A percentile compares a stretch with the other conserved stretches of the same genome.
Conservation (phyloP, 1,140 invertebrate species). For the Drosophila ogumai region DNA sequence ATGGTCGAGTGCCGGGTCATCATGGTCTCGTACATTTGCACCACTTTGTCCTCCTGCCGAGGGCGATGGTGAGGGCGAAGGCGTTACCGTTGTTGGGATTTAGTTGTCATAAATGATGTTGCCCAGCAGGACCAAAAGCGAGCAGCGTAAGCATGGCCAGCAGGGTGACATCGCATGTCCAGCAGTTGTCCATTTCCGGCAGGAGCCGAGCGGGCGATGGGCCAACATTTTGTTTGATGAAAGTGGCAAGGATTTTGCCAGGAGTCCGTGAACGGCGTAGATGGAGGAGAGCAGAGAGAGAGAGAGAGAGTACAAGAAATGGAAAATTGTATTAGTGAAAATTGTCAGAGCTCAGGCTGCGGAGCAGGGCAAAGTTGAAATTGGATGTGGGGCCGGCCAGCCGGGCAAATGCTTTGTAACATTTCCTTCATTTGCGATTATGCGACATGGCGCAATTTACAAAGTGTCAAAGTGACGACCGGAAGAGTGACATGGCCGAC, state of each 20-base stretch:
- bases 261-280: conserved; percentile 23
- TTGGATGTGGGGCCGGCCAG: conserved; percentile 52
- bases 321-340: conserved; percentile 78
- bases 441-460: conserved; percentile 78
- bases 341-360: conserved; percentile 45
- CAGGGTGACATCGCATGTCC: conserved; percentile 68
- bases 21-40: conserved; percentile 97
- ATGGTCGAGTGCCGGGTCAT: conserved; percentile 96
- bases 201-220: conserved; percentile 57
- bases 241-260: conserved; percentile 61
- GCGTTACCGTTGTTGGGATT: conserved; percentile 70
- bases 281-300: conserved; percentile 15
- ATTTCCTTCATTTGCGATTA: conserved; percentile 81
- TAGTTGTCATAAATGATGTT: conserved; percentile 80
- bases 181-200: conserved; percentile 71
- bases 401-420: conserved; percentile 75
- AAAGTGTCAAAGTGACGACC: conserved; percentile 79
- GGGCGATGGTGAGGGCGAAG: conserved; percentile 36
- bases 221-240: conserved; percentile 80
- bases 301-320: conserved; percentile 18
- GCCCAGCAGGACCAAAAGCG: conserved; percentile 11
- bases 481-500: conserved; percentile 57
- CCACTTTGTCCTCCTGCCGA: conserved; percentile 92
- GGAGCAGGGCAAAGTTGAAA: conserved; percentile 68
- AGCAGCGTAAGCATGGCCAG: background rate